These are phyloP conservation scores for Drosophila neotestacea DNA, from an alignment of 2,888 invertebrate species.

Conservation along the genomic window DNA sequence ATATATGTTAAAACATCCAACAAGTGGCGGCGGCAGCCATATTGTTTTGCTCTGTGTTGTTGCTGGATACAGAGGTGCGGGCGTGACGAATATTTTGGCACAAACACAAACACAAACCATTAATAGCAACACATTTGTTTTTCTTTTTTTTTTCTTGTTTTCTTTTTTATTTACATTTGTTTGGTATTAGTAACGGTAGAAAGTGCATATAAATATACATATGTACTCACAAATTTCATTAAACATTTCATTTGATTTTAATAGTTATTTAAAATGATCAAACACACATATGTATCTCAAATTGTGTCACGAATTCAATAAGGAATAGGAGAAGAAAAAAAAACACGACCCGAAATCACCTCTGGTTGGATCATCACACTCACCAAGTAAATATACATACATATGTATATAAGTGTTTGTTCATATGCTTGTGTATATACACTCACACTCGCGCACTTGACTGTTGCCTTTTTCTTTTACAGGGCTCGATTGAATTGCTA, in stretches of 20 bases:
- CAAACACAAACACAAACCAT: conserved; percentile 28
- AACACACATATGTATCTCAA: conserved; percentile 22
- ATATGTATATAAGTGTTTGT: conserved; percentile 40
- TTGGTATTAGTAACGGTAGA: conserved; percentile 7
- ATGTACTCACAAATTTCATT: conserved; percentile 3
- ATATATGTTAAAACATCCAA: conserved; percentile 74
- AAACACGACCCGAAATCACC: conserved; percentile 60
- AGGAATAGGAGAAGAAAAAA: conserved; percentile 19
- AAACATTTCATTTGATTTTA: conserved; percentile 7
- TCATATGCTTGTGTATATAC: conserved; percentile 48
- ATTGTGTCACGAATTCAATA: conserved; percentile 50
- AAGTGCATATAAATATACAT: conserved; percentile 1
- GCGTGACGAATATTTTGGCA: conserved; percentile 54
- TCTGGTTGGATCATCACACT: conserved; percentile 62
- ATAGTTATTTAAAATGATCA: conserved; percentile 18
- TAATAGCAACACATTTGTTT: conserved; percentile 15
- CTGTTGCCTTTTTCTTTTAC: conserved; percentile 54
- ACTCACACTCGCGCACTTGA: conserved; percentile 56
- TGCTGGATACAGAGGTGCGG: conserved; percentile 52
- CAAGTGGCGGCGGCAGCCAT: conserved; percentile 84
- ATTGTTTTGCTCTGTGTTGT: conserved; percentile 74
- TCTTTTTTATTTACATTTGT: conserved; percentile 8
- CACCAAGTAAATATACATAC: conserved; percentile 54
- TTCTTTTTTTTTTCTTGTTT: conserved; percentile 1
- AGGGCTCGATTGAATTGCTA: conserved; percentile 43